phyloP scores from a whole-genome alignment of 2,113 vertebrate genomes.

The Oryzias curvinotus region DNA sequence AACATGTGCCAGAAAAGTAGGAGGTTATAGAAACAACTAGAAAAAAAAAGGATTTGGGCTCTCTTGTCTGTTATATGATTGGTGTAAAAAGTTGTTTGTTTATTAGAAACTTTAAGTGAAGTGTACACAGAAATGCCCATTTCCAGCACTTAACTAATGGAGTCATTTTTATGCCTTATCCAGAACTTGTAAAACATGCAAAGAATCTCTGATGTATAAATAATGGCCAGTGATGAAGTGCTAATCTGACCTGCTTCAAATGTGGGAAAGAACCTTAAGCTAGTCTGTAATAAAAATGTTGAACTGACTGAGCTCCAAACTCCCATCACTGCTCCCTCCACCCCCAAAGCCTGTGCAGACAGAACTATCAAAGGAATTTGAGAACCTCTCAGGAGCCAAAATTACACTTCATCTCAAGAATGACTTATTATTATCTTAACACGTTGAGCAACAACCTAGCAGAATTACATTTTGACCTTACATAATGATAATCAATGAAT shows the following conservation, averaged over 20 bases:
- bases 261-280: constrained; percentile 62
- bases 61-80: constrained; percentile 12
- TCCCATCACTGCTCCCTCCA: constrained; percentile 42
- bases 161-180: constrained; percentile 31
- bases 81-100: constrained; percentile 49
- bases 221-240: constrained; percentile 61
- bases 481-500: not conserved
- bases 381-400: constrained; percentile 31
- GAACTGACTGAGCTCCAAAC: constrained; percentile 53
- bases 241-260: constrained; percentile 55
- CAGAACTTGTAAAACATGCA: constrained; percentile 43
- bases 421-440: constrained; percentile 7
- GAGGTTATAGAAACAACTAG: constrained; percentile 1
- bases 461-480: not conserved
- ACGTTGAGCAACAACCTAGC: not conserved
- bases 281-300: constrained; percentile 57
- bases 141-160: constrained; percentile 48
- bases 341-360: constrained; percentile 32
- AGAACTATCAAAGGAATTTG: constrained; percentile 56
- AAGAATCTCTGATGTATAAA: constrained; percentile 66
- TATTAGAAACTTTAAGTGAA: constrained; percentile 28
- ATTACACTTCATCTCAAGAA: constrained; percentile 20
- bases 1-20: not conserved
- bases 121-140: constrained; percentile 42
- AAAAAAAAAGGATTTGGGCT: not conserved